phyloP scores from a whole-genome alignment of 2,113 vertebrate genomes.

The Tricholaema leucomelas region DNA sequence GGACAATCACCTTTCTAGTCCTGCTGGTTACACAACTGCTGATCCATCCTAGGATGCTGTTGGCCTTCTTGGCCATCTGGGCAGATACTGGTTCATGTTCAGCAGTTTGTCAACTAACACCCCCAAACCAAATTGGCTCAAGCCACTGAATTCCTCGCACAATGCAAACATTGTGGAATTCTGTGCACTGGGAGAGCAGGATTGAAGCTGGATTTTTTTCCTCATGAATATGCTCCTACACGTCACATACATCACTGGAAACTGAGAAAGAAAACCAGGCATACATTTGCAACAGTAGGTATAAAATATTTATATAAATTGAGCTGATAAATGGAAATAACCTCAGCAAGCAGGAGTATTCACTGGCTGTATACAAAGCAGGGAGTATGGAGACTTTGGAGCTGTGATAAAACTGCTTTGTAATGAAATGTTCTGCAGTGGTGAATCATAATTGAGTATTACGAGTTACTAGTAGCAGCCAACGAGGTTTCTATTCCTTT shows the following conservation, averaged over 20 bases:
- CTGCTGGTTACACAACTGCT: too few relatives aligned
- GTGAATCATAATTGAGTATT: neutral
- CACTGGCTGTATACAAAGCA: neutral
- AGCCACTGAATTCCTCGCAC: neutral
- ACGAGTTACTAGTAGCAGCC: neutral
- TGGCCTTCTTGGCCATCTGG: too few relatives aligned
- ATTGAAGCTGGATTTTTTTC: neutral
- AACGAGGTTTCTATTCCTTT: neutral
- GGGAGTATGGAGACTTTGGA: neutral
- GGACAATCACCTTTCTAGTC: too few relatives aligned
- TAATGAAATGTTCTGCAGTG: neutral
- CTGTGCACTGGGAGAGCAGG: neutral
- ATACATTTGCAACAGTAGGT: neutral
- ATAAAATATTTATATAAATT: neutral
- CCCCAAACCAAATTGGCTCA: neutral
- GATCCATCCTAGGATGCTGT: too few relatives aligned
- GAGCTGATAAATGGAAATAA: slow-evolving; percentile 4
- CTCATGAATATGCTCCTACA: neutral
- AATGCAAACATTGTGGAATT: neutral
- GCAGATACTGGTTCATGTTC: too few relatives aligned
- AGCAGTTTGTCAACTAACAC: too few relatives aligned
- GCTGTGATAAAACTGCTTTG: neutral
- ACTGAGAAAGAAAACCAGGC: neutral
- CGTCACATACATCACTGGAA: neutral
- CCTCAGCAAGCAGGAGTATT: neutral